Evolutionary conservation across 2,113 vertebrate species (phyloP).

Genomic region (Chaetodon auriga): DNA sequence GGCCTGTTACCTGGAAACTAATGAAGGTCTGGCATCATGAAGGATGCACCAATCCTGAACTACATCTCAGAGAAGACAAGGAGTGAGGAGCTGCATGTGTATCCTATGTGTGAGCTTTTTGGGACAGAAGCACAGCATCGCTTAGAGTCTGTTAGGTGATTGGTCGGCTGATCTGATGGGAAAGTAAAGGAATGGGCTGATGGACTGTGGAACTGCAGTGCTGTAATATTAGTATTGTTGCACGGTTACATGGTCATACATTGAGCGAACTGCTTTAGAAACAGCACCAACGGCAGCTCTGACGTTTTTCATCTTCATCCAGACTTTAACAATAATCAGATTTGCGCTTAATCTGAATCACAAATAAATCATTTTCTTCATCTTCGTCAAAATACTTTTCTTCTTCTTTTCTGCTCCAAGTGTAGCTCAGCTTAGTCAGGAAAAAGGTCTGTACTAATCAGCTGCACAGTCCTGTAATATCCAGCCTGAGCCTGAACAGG

Average conservation of each 20-base stretch:
- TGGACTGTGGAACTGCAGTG: not conserved
- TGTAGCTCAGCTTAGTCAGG: constrained; percentile 1
- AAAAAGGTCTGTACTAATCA: not conserved
- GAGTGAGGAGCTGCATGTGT: not conserved
- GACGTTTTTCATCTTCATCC: not conserved
- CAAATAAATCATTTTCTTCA: not conserved
- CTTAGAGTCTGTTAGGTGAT: not conserved
- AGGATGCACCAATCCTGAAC: not conserved
- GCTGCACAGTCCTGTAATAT: not conserved
- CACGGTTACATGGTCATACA: not conserved
- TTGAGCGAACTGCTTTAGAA: not conserved
- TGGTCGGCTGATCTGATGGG: not conserved
- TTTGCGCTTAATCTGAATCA: not conserved
- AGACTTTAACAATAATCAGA: not conserved
- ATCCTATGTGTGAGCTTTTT: no score
- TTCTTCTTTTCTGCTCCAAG: not conserved
- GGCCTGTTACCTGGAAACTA: constrained; percentile 15
- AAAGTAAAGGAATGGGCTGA: not conserved
- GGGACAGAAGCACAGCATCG: not conserved
- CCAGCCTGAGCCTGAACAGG: not conserved
- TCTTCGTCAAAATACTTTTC: not conserved
- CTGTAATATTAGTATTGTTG: not conserved
- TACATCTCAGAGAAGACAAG: not conserved
- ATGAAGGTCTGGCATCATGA: not conserved
- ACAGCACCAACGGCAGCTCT: not conserved